phyloP scores from a whole-genome alignment of 2,797 vertebrate species.

The Setipinna tenuifilis region DNA sequence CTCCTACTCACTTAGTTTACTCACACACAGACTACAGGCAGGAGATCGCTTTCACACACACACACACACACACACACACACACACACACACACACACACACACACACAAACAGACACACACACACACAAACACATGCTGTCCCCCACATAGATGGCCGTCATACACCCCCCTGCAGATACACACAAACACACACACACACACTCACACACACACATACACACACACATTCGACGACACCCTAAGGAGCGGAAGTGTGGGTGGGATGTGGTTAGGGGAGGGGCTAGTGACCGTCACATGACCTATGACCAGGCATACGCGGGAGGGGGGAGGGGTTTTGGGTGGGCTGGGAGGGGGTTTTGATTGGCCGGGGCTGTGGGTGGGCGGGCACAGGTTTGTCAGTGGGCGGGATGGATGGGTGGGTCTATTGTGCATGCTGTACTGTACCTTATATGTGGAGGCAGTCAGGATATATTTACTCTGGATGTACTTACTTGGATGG shows the following conservation, averaged over 20 bases:
- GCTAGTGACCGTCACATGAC: background rate
- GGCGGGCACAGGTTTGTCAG: no score
- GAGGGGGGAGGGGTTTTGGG: constrained; percentile 60
- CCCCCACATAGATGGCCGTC: background rate
- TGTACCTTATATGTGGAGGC: no score
- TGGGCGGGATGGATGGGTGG: no score
- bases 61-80: background rate
- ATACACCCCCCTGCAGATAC: background rate
- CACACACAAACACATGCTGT: constrained; percentile 32
- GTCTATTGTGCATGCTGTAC: no score
- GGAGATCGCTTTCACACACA: constrained; percentile 59
- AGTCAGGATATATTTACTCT: no score
- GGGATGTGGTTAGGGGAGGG: background rate
- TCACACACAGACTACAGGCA: constrained; percentile 78
- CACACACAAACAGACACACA: background rate
- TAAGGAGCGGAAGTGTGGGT: background rate
- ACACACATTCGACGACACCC: background rate
- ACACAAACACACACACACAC: constrained; percentile 26
- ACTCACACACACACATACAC: constrained; percentile 3
- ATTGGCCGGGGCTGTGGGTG: background rate
- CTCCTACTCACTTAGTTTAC: constrained; percentile 76
- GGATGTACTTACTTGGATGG: no score
- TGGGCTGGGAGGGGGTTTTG: constrained; percentile 57
- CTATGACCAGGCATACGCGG: constrained; percentile 70
- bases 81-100: constrained; percentile 50